Conservation (phyloP, 2,888 invertebrate genomes). For the Hanleya hanleyi region DNA sequence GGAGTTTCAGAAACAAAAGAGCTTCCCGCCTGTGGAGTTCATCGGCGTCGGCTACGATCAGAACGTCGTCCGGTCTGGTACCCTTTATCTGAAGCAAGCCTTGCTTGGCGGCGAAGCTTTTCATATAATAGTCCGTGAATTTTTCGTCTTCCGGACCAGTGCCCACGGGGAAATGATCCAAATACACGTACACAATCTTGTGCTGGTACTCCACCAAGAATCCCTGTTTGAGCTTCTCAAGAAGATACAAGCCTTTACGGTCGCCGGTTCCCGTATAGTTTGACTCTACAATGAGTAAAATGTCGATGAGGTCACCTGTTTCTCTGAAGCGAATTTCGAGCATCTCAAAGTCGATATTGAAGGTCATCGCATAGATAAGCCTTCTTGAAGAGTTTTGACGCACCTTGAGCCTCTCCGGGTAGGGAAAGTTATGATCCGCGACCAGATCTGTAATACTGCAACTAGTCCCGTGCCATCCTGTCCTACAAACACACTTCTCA, state of each 20-base stretch:
- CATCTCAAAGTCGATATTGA: slow-evolving; percentile 37
- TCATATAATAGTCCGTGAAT: slow-evolving; percentile 50
- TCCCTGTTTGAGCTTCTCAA: slow-evolving; percentile 75
- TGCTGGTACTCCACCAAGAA: slow-evolving; percentile 75
- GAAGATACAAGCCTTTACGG: slow-evolving; percentile 70
- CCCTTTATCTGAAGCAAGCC: slow-evolving; percentile 33
- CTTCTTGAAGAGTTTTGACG: slow-evolving; percentile 21
- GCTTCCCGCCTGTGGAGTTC: slow-evolving; percentile 80
- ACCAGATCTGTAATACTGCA: slow-evolving; percentile 37
- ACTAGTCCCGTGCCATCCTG: slow-evolving; percentile 31
- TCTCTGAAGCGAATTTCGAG: slow-evolving; percentile 77
- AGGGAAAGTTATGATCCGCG: slow-evolving; percentile 9
- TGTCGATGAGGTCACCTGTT: slow-evolving; percentile 79
- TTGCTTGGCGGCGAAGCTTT: slow-evolving; percentile 27
- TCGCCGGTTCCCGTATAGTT: slow-evolving; percentile 66
- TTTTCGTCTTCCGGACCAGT: slow-evolving; percentile 46
- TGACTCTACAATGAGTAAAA: slow-evolving; percentile 77
- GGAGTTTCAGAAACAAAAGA: slow-evolving; percentile 81
- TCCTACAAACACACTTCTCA: slow-evolving; percentile 7
- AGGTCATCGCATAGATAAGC: slow-evolving; percentile 36
- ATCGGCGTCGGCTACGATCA: slow-evolving; percentile 77
- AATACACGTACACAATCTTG: slow-evolving; percentile 76
- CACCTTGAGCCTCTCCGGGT: background rate
- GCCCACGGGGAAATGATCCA: slow-evolving; percentile 51
- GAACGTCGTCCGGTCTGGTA: slow-evolving; percentile 57